Evolutionary conservation across 2,113 vertebrate species (phyloP).

Genomic region (Acrocephalus arundinaceus): DNA sequence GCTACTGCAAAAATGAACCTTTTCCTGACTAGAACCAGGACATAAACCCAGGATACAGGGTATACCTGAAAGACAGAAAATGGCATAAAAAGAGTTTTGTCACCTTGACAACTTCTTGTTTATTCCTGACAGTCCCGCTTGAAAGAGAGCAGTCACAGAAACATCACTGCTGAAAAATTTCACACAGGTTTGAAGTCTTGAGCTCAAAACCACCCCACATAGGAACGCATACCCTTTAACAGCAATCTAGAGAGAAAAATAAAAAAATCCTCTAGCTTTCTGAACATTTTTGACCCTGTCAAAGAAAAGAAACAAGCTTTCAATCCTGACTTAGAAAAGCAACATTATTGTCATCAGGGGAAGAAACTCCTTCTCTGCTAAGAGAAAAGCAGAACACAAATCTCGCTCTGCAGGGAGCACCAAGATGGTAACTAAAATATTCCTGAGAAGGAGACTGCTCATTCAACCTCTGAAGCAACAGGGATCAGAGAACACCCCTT

Average conservation of each 20-base stretch:
- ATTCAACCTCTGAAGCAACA: background rate
- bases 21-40: fast-evolving
- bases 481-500: background rate
- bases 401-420: background rate
- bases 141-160: background rate
- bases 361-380: background rate
- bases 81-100: background rate
- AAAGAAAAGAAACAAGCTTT: background rate
- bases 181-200: background rate
- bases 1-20: background rate
- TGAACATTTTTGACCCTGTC: background rate
- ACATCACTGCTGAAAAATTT: background rate
- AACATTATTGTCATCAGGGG: background rate
- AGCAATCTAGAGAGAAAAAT: background rate
- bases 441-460: background rate
- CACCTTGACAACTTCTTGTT: background rate
- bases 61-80: background rate
- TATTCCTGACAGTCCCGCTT: background rate
- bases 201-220: background rate
- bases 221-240: background rate
- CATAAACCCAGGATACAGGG: background rate
- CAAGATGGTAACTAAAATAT: background rate
- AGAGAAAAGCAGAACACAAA: background rate
- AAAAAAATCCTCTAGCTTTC: background rate
- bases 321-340: background rate